Percentiles rank a stretch among this genome's conserved stretches.
phyloP scores from a whole-genome alignment of 2,797 vertebrate species.

The Karalla daura region DNA sequence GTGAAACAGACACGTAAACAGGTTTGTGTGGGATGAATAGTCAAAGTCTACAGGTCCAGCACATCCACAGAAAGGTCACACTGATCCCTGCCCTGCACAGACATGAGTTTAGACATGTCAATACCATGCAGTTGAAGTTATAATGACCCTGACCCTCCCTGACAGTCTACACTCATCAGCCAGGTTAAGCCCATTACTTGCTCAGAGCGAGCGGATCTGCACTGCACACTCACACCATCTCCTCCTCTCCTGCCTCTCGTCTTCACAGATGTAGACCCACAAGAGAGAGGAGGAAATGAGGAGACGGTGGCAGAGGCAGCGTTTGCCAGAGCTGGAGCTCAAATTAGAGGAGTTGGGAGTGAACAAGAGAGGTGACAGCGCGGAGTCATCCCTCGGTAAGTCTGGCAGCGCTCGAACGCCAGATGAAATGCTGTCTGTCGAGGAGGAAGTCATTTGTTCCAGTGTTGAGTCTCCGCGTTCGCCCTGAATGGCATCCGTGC shows the following conservation, averaged over 20 bases:
- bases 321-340: slow-evolving; percentile 34
- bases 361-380: slow-evolving; percentile 43
- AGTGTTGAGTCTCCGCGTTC: neutral
- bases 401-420: slow-evolving; percentile 19
- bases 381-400: slow-evolving; percentile 27
- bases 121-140: neutral
- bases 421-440: slow-evolving; percentile 23
- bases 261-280: slow-evolving; percentile 26
- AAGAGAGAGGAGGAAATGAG: slow-evolving; percentile 17
- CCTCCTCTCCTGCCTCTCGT: slow-evolving; percentile 19
- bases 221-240: slow-evolving; percentile 11
- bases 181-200: neutral
- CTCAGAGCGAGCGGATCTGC: slow-evolving; percentile 12
- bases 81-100: too few species aligned
- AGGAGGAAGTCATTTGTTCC: slow-evolving; percentile 31
- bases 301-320: slow-evolving; percentile 26
- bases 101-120: neutral
- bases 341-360: slow-evolving; percentile 43
- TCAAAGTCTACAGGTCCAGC: too few species aligned
- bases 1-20: too few species aligned
- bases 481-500: neutral
- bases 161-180: neutral
- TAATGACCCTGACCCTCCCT: neutral
- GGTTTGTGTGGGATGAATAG: too few species aligned
- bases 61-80: neutral